Percentiles rank a stretch among this genome's conserved stretches.
Conservation (phyloP, 2,797 vertebrate genomes). For the Mormyrops boulengeri region DNA sequence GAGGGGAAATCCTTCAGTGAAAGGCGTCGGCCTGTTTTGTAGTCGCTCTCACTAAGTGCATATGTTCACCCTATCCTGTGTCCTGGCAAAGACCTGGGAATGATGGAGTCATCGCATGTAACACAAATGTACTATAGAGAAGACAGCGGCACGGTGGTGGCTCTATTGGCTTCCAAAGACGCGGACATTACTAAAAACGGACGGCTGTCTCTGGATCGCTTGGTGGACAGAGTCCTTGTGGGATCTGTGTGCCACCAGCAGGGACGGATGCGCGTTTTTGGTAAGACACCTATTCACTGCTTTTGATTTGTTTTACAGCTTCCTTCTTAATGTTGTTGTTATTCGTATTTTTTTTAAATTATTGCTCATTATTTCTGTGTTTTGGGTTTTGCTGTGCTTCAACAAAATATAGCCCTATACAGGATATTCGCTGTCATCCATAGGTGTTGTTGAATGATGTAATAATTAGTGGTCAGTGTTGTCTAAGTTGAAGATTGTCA, state of each 20-base stretch:
- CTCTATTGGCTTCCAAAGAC: slow-evolving; percentile 58
- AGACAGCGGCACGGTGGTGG: slow-evolving; percentile 50
- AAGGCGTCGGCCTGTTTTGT: neutral
- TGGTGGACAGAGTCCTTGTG: slow-evolving; percentile 76
- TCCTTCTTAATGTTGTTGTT: neutral
- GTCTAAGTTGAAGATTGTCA: neutral
- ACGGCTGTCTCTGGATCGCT: slow-evolving; percentile 56
- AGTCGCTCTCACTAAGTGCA: neutral
- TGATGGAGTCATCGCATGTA: slow-evolving; percentile 24
- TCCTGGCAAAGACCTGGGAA: neutral
- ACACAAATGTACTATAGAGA: slow-evolving; percentile 26
- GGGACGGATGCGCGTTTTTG: slow-evolving; percentile 85
- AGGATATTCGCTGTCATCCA: neutral
- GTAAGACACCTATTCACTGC: slow-evolving; percentile 54
- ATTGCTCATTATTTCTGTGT: neutral
- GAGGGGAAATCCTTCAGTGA: neutral
- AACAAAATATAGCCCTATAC: neutral
- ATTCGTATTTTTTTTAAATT: neutral
- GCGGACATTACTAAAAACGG: slow-evolving; percentile 57
- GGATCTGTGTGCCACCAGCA: slow-evolving; percentile 85
- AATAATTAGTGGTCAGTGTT: neutral
- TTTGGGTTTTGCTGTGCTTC: neutral
- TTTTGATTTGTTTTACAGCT: neutral
- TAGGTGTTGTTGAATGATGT: neutral
- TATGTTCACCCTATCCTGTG: slow-evolving; percentile 15